These are phyloP conservation scores for Trematomus bernacchii DNA, from an alignment of 2,797 vertebrate genomes.

Conservation along the genomic window DNA sequence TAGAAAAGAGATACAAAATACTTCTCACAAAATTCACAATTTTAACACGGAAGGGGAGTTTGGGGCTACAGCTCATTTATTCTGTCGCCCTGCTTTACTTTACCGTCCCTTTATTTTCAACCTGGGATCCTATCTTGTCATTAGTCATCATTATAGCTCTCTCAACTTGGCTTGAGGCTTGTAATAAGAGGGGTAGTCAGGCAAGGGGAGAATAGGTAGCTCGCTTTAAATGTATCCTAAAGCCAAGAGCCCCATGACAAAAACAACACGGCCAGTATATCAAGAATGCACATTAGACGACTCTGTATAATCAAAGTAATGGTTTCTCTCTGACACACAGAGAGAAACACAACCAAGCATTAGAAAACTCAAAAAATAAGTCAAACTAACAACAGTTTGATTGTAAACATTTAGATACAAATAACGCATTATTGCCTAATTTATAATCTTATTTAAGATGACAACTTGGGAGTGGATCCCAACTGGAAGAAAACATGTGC, in stretches of 20 bases:
- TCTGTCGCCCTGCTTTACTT: constrained; percentile 45
- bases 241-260: constrained; percentile 52
- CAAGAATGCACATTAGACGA: constrained; percentile 60
- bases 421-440: constrained; percentile 11
- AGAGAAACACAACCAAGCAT: constrained; percentile 1
- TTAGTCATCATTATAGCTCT: constrained; percentile 78
- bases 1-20: constrained; percentile 50
- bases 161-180: constrained; percentile 66
- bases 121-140: constrained; percentile 64
- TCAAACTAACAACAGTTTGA: too few relatives aligned
- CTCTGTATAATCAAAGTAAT: constrained; percentile 35
- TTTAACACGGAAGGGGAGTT: constrained; percentile 43
- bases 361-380: background rate
- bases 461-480: background rate
- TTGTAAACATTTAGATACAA: background rate
- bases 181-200: constrained; percentile 67
- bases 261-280: constrained; percentile 45
- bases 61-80: constrained; percentile 54
- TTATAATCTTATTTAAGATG: constrained; percentile 25
- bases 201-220: constrained; percentile 59
- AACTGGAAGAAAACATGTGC: constrained; percentile 7
- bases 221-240: constrained; percentile 57
- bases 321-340: constrained; percentile 5
- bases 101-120: constrained; percentile 38
- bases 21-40: constrained; percentile 54